phyloP scores from a whole-genome alignment of 2,888 invertebrate genomes.

The Athalia cordata region DNA sequence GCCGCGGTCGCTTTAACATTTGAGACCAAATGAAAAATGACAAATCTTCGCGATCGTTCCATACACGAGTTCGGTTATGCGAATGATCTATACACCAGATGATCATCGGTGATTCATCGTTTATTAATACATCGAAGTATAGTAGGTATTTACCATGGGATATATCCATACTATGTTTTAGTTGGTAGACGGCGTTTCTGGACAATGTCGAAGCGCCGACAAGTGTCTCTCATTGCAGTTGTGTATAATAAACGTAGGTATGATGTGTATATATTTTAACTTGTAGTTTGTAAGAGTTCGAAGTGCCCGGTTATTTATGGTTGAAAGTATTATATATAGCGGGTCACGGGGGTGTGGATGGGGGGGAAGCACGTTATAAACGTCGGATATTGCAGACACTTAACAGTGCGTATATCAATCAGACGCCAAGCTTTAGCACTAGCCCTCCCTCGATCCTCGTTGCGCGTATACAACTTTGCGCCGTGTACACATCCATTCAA shows the following conservation, averaged over 20 bases:
- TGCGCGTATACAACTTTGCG: too few species aligned
- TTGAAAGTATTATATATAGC: conserved; percentile 63
- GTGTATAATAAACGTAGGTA: neutral
- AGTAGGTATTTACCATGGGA: neutral
- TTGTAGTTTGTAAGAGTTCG: conserved; percentile 53
- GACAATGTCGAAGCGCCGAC: conserved; percentile 52
- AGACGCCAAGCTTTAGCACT: conserved; percentile 64
- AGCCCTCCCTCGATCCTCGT: conserved; percentile 54
- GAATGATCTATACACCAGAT: neutral
- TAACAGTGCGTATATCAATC: conserved; percentile 74
- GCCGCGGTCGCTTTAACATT: too few species aligned
- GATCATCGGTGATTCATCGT: conserved; percentile 16
- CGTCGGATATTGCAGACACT: conserved; percentile 72
- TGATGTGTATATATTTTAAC: neutral
- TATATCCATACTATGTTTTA: neutral
- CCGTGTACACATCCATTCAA: too few species aligned
- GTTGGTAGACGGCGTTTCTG: conserved; percentile 47
- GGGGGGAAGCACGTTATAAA: conserved; percentile 68
- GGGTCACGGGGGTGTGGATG: too few species aligned
- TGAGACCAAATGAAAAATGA: neutral
- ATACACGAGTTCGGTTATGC: neutral
- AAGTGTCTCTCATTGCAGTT: conserved; percentile 30
- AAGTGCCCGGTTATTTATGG: conserved; percentile 71
- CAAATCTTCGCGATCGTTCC: neutral
- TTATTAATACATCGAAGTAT: conserved; percentile 43